Percentiles rank a stretch among this genome's conserved stretches.
Evolutionary conservation across 2,797 vertebrate species (phyloP).

Genomic region (Octomys mimax): DNA sequence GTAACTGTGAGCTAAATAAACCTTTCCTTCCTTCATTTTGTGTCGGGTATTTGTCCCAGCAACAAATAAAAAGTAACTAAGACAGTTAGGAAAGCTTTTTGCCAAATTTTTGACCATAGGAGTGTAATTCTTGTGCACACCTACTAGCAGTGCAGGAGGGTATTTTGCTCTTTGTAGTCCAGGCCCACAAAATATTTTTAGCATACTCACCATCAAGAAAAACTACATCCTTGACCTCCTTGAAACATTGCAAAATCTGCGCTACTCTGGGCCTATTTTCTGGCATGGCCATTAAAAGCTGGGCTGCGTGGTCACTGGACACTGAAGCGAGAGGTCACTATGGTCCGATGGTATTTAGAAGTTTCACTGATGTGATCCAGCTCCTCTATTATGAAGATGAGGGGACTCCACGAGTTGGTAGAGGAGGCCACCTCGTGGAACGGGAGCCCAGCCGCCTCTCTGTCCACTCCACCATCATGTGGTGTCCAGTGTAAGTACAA

Average conservation of each 20-base stretch:
- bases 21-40: too few species aligned
- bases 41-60: too few species aligned
- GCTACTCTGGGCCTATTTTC: not conserved
- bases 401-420: not conserved
- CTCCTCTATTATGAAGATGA: not conserved
- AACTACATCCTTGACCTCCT: not conserved
- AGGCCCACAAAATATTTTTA: not conserved
- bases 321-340: not conserved
- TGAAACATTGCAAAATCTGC: not conserved
- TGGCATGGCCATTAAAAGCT: not conserved
- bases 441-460: not conserved
- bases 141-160: not conserved
- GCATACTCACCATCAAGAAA: not conserved
- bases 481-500: not conserved
- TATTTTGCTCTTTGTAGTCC: not conserved
- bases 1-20: too few species aligned
- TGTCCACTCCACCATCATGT: not conserved
- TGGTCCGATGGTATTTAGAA: not conserved
- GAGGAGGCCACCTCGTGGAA: not conserved
- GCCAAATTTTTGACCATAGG: not conserved
- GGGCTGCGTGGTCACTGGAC: not conserved
- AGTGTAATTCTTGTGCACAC: not conserved
- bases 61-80: too few species aligned
- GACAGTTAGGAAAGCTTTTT: slow-evolving; percentile 24
- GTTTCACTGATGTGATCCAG: not conserved